Evolutionary conservation across 1,140 invertebrate genomes (phyloP), one percentile per base, ranked within the genome.

Genomic region (Hyphantria cunea): DNA sequence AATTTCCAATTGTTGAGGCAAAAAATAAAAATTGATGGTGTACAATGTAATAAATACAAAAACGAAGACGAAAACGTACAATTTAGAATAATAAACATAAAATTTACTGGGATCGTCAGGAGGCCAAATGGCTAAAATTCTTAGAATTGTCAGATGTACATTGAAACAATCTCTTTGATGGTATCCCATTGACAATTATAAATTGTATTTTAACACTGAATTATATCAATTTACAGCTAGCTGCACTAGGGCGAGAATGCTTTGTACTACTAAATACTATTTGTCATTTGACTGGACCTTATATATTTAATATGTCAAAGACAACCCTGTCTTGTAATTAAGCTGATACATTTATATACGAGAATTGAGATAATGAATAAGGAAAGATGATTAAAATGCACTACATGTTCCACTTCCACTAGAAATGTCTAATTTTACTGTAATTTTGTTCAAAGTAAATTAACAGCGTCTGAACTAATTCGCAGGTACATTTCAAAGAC

Each of bases 1-100:
- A 33, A 71, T 13, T 39, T 84, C 81, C 17, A 87, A 53, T 44
- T 85, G 59, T 53, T 53, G 68, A 6, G 74, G 72, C 9, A 85
- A 37, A 50, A 68, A 84, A 66, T 70, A 79, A 34, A 87, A 82
- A 59, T 85, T 85, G 51, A 84, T 55, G 4, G 78, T 72, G 5
- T 48, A 51, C 15, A 84, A 31, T 10, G 55, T n/a, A 50, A 68
- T 59, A 41, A 73, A 79, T 0, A 75, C 25, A 13, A 79, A 42
- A 47, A 76, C 56, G 33, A 79, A 79, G 14, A 77, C 7, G 10
- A 65, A 25, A 0, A 84, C 49, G 32, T 81, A 76, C 4, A 69
- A 14, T 50, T 55, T 64, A 6, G 78, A 77, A 64, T 78, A 82
- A 44, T 68, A 72, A 11, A 53, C 39, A 47, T 81, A 81, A 17